Conservation (phyloP, 2,113 vertebrate species). For the Heterotis niloticus region DNA sequence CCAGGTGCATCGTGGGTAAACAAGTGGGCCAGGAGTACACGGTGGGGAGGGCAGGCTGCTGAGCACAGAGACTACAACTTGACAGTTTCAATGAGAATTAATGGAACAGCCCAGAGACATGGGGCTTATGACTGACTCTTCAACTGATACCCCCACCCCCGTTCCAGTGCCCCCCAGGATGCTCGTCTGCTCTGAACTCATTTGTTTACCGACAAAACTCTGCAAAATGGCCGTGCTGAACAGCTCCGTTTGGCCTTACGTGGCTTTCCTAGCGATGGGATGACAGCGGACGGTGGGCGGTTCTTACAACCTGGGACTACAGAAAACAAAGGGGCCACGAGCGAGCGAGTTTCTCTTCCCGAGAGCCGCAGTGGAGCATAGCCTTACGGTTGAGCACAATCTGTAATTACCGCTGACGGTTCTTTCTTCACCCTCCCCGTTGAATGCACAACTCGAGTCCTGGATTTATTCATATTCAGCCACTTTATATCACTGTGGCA, state of each 20-base stretch:
- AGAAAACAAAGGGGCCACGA: neutral
- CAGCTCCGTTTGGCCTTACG: neutral
- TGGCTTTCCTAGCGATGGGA: constrained; percentile 11
- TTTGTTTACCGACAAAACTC: neutral
- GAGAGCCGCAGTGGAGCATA: constrained; percentile 35
- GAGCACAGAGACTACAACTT: neutral
- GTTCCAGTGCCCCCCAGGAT: neutral
- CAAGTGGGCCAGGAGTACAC: constrained; percentile 1
- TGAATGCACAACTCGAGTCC: neutral
- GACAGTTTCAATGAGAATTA: constrained; percentile 29
- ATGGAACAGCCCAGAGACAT: constrained; percentile 21
- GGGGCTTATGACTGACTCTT: neutral
- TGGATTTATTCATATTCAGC: constrained; percentile 8
- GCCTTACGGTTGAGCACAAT: constrained; percentile 37
- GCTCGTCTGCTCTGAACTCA: neutral
- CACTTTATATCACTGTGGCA: neutral
- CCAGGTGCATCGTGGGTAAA: constrained; percentile 23
- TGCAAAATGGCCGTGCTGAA: neutral
- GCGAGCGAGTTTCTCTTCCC: constrained; percentile 19
- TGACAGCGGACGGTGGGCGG: constrained; percentile 1
- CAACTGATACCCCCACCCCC: neutral
- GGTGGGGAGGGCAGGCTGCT: neutral
- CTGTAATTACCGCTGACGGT: constrained; percentile 36
- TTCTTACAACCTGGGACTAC: neutral
- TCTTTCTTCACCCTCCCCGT: constrained; percentile 21